Base-by-base conservation (phyloP, 1,140 invertebrate species). In the Rhyacophila brunnea region DNA sequence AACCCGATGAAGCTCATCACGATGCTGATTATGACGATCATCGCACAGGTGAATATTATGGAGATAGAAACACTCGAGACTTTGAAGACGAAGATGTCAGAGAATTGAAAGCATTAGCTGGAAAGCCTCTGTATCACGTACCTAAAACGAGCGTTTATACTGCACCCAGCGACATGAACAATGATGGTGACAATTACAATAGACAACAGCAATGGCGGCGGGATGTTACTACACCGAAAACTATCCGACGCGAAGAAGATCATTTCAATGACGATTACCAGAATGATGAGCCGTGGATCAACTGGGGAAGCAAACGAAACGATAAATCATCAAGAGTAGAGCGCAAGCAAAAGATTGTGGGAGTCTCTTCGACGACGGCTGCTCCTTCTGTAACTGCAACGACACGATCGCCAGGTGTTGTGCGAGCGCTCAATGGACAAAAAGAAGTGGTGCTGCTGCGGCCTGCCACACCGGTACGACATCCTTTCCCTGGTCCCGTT, bases 391-490 rank as follows among this genome's bases (percentile, higher is more conserved):
- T 51, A 15, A 46, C 59, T 7, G 64, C 50, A 2, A 42, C 60
- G 15, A 62, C 62, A 7, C 58, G 68, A 35, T 60, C 23, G 14
- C 11, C 34, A 1, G 60, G 45, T 7, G 58, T 62, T 11, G 52
- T 58, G n/a, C 46, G 36, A 19, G 53, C 68, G 3, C 20, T 35
- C 28, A 48, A 68, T 1, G 84, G 84, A 11, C 81, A 86, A 63
- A 84, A 85, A 62, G 84, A 86, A 70, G 78, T 84, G 7, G 79
- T 83, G 1, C 68, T 85, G 64, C 75, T 82, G 38, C 69, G 83
- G 68, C 83, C 84, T 5, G 79, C 83, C 5, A 74, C 71, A 11
- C 68, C 78, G 59, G 68, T 75, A 11, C 70, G 73, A 45, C 69
- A 76, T 46, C 71, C 74, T 15, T 80, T 80, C 66, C 75, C 79